Evolutionary conservation across 2,113 vertebrate genomes (phyloP).

Genomic region (Burhinus bistriatus): DNA sequence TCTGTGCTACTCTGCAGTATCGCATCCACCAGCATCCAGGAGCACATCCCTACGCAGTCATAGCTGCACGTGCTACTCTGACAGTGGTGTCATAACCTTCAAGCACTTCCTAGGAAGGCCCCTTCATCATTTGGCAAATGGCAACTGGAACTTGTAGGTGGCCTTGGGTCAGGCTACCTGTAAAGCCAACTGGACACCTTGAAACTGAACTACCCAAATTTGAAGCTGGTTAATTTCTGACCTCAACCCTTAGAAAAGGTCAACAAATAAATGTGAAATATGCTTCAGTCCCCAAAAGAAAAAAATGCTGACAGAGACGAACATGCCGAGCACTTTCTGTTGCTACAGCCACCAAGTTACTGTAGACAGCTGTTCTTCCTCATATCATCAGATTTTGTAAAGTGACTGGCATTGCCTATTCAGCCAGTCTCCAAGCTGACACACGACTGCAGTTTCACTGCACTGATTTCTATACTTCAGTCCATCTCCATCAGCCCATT

Average conservation of each 20-base stretch:
- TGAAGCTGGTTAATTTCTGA: background rate
- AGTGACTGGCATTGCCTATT: background rate
- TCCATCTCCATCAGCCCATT: background rate
- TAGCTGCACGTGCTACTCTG: background rate
- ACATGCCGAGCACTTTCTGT: background rate
- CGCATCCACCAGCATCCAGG: background rate
- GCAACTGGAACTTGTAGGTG: background rate
- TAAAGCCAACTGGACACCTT: background rate
- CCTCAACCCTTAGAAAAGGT: background rate
- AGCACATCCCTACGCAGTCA: background rate
- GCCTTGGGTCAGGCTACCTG: background rate
- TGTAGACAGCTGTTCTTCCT: background rate
- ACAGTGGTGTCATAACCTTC: background rate
- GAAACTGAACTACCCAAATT: background rate
- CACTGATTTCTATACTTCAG: background rate
- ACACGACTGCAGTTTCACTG: background rate
- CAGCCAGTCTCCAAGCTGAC: background rate
- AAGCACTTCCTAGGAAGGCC: background rate
- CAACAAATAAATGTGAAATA: background rate
- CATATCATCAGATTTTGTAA: background rate
- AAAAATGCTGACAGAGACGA: background rate
- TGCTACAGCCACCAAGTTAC: background rate
- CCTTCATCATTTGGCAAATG: background rate
- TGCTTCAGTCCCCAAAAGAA: background rate
- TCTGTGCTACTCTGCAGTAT: background rate